phyloP scores from a whole-genome alignment of 1,140 invertebrate species.

The Drosophila repletoides region DNA sequence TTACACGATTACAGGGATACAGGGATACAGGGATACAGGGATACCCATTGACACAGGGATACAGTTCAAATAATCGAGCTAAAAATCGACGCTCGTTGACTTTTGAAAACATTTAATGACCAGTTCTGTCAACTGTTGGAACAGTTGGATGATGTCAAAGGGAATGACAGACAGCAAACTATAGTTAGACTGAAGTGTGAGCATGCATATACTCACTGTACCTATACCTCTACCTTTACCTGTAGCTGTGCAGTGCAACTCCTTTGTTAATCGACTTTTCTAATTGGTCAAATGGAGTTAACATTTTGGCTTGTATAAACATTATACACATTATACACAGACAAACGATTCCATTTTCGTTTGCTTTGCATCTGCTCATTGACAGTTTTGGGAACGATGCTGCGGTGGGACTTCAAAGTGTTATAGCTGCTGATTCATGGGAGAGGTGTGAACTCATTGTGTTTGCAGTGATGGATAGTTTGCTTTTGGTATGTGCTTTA shows the following conservation, averaged over 20 bases:
- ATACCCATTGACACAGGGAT: constrained; percentile 3
- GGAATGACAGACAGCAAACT: neutral
- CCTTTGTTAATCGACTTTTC: constrained; percentile 56
- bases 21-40: neutral
- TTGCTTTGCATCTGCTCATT: constrained; percentile 51
- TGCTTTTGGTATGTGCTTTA: neutral
- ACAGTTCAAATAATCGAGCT: neutral
- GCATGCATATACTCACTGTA: too few species aligned
- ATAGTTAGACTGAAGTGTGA: neutral
- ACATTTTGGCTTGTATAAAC: constrained; percentile 66
- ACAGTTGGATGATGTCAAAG: constrained; percentile 16
- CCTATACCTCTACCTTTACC: too few species aligned
- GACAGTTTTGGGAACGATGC: constrained; percentile 16
- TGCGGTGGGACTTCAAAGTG: constrained; percentile 22
- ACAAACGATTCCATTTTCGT: constrained; percentile 54
- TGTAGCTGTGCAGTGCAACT: neutral
- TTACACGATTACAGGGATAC: neutral
- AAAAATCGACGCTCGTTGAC: constrained; percentile 7
- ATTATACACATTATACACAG: constrained; percentile 57
- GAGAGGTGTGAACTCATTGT: neutral
- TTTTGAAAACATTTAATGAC: constrained; percentile 51
- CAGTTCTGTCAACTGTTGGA: constrained; percentile 38
- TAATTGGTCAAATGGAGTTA: constrained; percentile 62
- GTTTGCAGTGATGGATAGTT: neutral
- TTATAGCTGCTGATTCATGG: neutral